Conservation (phyloP, 2,113 vertebrate genomes). For the Cyanoramphus novaezelandiae region DNA sequence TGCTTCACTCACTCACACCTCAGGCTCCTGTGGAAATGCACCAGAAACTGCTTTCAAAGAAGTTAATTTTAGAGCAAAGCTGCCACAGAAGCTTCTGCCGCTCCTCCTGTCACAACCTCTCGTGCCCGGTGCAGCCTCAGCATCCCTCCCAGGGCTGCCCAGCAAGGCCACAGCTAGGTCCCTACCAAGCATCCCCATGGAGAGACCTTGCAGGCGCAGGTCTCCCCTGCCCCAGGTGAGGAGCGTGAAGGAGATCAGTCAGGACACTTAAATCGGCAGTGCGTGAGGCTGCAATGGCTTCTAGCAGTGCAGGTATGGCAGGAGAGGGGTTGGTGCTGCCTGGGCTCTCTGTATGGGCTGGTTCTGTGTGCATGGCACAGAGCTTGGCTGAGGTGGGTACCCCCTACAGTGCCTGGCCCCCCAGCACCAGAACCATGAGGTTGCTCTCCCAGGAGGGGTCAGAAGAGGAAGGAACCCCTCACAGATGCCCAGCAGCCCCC, state of each 20-base stretch:
- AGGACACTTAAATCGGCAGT: not conserved
- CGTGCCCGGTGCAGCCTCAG: rapidly evolving
- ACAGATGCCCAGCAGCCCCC: not conserved
- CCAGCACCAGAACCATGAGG: not conserved
- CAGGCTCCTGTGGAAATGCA: not conserved
- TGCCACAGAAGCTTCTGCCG: not conserved
- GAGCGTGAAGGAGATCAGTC: not conserved
- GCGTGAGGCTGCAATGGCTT: not conserved
- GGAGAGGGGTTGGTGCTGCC: not conserved
- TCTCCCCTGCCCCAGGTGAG: not conserved
- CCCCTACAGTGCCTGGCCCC: not conserved
- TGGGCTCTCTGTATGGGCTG: not conserved
- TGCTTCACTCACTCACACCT: not conserved
- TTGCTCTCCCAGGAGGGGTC: not conserved
- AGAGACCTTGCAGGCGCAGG: rapidly evolving
- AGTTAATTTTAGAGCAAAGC: constrained; percentile 40
- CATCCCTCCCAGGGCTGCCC: not conserved
- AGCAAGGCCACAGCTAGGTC: rapidly evolving
- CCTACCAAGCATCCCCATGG: not conserved
- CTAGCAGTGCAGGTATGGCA: rapidly evolving
- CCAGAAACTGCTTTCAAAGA: not conserved
- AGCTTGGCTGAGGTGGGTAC: not conserved
- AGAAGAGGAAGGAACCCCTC: not conserved
- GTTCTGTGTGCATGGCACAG: not conserved
- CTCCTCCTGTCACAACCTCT: not conserved